Conservation (phyloP, 2,797 vertebrate species). For the Sebastes flavidus region DNA sequence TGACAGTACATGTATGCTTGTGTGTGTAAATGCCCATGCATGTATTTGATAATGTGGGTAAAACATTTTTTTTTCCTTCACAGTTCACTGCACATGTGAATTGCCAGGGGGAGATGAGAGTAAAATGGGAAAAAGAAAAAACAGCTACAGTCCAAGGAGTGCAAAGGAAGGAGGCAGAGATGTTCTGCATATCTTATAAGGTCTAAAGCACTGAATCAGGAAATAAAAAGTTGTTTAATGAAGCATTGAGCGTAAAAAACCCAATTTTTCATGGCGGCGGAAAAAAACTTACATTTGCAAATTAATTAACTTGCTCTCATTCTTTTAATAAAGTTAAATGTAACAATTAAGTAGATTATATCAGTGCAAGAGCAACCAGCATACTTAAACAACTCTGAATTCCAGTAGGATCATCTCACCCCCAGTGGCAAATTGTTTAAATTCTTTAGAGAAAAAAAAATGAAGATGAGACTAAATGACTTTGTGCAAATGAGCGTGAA, state of each 20-base stretch:
- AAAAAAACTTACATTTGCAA: background rate
- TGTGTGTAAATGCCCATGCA: constrained; percentile 52
- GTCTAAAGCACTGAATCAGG: background rate
- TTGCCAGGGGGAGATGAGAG: constrained; percentile 64
- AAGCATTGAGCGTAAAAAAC: background rate
- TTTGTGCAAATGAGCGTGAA: constrained; percentile 48
- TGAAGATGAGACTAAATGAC: constrained; percentile 29
- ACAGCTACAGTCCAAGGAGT: constrained; percentile 7
- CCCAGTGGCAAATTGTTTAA: background rate
- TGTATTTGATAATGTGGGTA: constrained; percentile 52
- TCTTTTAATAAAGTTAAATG: constrained; percentile 5
- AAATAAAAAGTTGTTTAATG: constrained; percentile 29
- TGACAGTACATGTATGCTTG: constrained; percentile 28
- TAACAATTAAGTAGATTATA: background rate
- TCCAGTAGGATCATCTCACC: background rate
- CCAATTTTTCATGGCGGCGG: background rate
- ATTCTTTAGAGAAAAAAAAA: constrained; percentile 12
- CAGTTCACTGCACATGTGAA: constrained; percentile 75
- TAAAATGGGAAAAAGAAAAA: constrained; percentile 53
- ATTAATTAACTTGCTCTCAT: background rate
- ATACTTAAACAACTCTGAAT: background rate
- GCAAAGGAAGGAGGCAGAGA: constrained; percentile 9
- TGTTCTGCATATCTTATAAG: background rate
- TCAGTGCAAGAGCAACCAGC: background rate
- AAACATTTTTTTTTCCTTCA: constrained; percentile 70